These are phyloP conservation scores for Nannoperca australis DNA, from an alignment of 2,797 vertebrate genomes.

Conservation along the genomic window DNA sequence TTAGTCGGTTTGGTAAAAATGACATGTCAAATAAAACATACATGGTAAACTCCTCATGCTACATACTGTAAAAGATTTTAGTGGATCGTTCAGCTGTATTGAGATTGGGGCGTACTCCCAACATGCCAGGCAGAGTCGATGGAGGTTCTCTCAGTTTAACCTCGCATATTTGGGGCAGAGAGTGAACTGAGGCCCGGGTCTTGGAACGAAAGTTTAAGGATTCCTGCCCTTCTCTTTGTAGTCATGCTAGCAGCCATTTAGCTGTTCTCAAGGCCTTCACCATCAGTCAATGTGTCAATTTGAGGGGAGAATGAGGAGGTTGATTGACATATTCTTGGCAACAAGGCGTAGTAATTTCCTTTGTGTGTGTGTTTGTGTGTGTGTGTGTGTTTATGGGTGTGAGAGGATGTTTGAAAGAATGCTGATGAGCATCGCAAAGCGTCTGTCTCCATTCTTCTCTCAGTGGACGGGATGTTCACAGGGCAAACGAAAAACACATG, in stretches of 20 bases:
- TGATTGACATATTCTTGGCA: slow-evolving; percentile 83
- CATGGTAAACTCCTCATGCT: neutral
- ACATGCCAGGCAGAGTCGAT: slow-evolving; percentile 40
- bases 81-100: slow-evolving; percentile 22
- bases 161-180: slow-evolving; percentile 62
- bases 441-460: slow-evolving; percentile 82
- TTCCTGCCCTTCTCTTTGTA: slow-evolving; percentile 78
- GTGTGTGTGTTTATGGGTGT: slow-evolving; percentile 65
- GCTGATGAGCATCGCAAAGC: slow-evolving; percentile 78
- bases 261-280: slow-evolving; percentile 72
- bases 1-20: slow-evolving; percentile 15
- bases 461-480: slow-evolving; percentile 82
- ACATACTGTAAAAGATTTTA: slow-evolving; percentile 37
- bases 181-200: slow-evolving; percentile 61
- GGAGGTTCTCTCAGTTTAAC: slow-evolving; percentile 64
- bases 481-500: slow-evolving; percentile 85
- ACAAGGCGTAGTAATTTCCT: slow-evolving; percentile 72
- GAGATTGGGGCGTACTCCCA: slow-evolving; percentile 31
- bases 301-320: slow-evolving; percentile 68
- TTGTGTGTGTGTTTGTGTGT: slow-evolving; percentile 59
- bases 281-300: slow-evolving; percentile 82
- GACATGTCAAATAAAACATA: slow-evolving; percentile 39
- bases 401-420: slow-evolving; percentile 79
- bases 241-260: slow-evolving; percentile 78
- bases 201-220: slow-evolving; percentile 71